Base-by-base conservation (phyloP, 64 coral and sea anemone genomes). In the Porites australiensis region DNA sequence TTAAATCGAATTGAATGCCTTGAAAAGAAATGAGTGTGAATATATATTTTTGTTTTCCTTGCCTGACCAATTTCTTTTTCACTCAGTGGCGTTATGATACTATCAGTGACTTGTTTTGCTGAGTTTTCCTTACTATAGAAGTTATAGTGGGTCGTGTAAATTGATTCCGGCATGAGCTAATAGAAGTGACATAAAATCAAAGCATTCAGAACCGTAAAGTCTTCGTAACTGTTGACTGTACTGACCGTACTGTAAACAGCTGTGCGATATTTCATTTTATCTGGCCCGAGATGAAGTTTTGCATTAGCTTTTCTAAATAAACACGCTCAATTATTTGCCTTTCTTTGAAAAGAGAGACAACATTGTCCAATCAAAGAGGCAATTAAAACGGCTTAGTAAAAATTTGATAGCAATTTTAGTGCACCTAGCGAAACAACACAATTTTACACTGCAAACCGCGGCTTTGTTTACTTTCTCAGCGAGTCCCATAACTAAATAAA, bases 341-440 rank as follows among this genome's bases (percentile, higher is more conserved):
- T 80, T 60, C 54, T 59, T 62, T 14, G 77, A 80, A 80, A 60
- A 13, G 22, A 62, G 37, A 23, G 12, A 58, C 77, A 80, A 60
- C 27, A 65, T 45, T 61, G 43, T 16, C 79, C 75, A 65, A 47
- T 60, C 44, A 82, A 65, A 82, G n/a, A 6, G 8, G 59, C 79
- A 82, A 66, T 65, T 78, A 46, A 82, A 82, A 64, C 58, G 37
- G 43, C 58, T 13, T n/a, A 64, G 79, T 82, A 15, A 63, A 82
- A 82, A 64, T 82, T 64, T 82, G 43, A 82, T 64, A 19, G 44
- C 79, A 62, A 60, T 80, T 62, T 27, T 80, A 12, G 22, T 11
- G 43, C 60, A 44, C 58, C 16, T 66, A 27, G 22, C 23, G 48
- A 63, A 61, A 66, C 37, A 78, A 78, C 2, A 57, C 19, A 51